These are phyloP conservation scores for Pterocles gutturalis DNA, from an alignment of 2,113 vertebrate genomes.

Conservation along the genomic window DNA sequence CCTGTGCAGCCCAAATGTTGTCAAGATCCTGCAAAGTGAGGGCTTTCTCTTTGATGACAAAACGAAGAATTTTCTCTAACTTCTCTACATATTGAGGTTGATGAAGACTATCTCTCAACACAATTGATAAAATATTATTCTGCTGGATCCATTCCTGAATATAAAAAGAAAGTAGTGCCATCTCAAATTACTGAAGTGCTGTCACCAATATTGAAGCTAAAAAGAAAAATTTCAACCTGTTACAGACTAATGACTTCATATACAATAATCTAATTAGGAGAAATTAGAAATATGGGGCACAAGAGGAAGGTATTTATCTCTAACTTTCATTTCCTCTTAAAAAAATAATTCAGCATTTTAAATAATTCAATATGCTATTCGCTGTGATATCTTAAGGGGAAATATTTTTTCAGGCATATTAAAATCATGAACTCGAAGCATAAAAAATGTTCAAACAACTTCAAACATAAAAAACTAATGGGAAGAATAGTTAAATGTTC, in stretches of 20 bases:
- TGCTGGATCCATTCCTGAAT: slow-evolving; percentile 99
- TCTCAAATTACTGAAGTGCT: slow-evolving; percentile 36
- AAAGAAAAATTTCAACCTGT: neutral
- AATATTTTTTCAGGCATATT: neutral
- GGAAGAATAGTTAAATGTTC: neutral
- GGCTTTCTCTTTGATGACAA: slow-evolving; percentile 99
- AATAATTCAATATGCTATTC: neutral
- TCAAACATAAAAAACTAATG: neutral
- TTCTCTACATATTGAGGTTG: slow-evolving; percentile 99
- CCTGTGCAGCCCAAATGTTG: slow-evolving; percentile 99
- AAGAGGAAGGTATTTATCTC: neutral
- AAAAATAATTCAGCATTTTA: neutral
- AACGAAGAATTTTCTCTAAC: slow-evolving; percentile 98
- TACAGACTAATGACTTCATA: neutral
- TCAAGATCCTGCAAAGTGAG: slow-evolving; percentile 98
- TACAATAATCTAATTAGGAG: neutral
- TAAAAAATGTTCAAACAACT: neutral
- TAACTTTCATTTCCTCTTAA: neutral
- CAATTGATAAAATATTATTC: slow-evolving; percentile 98
- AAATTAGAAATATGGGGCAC: neutral
- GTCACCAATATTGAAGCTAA: neutral
- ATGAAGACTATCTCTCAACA: slow-evolving; percentile 96
- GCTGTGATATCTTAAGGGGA: neutral
- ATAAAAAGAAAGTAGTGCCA: slow-evolving; percentile 17
- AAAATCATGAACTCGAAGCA: neutral